A percentile compares a stretch with the other conserved stretches of the same genome.
These are phyloP conservation scores for cat (Felis catus) DNA, from an alignment of 2,113 vertebrate species.

Conservation along the genomic window DNA sequence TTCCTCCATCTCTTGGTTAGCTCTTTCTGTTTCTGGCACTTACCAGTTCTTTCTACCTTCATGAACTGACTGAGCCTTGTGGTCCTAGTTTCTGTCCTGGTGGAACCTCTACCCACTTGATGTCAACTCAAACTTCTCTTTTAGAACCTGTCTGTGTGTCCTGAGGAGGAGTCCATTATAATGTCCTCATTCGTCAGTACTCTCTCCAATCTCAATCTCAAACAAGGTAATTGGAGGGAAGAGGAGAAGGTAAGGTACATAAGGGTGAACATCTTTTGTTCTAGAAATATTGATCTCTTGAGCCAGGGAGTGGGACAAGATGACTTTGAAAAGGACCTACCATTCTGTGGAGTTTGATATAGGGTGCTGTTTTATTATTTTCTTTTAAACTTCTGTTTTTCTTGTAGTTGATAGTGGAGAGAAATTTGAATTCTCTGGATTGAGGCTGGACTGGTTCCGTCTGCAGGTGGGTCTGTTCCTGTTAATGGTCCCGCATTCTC, in stretches of 20 bases:
- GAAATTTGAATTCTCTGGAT: slow-evolving; percentile 89
- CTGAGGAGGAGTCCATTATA: slow-evolving; percentile 95
- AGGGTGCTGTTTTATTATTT: neutral
- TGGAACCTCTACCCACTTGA: neutral
- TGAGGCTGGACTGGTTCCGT: slow-evolving; percentile 95
- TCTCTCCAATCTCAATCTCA: slow-evolving; percentile 89
- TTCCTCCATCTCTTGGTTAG: neutral
- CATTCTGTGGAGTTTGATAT: neutral
- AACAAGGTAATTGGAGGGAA: slow-evolving; percentile 87
- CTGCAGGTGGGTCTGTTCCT: slow-evolving; percentile 88
- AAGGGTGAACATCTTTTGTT: neutral
- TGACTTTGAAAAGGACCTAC: neutral
- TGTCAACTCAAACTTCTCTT: neutral
- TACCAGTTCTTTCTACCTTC: neutral
- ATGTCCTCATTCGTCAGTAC: slow-evolving; percentile 94
- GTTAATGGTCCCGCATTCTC: rapidly evolving
- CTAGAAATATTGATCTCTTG: neutral
- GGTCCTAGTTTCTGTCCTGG: neutral
- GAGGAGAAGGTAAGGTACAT: neutral
- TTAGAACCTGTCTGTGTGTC: slow-evolving; percentile 95
- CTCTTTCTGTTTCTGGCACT: neutral
- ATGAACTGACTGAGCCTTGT: neutral
- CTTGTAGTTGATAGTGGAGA: slow-evolving; percentile 89
- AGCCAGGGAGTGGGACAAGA: neutral
- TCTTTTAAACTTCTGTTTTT: slow-evolving; percentile 32